A percentile compares a stretch with the other conserved stretches of the same genome.
Evolutionary conservation across 1,140 invertebrate species (phyloP).

Genomic region (Elymnias hypermnestra): DNA sequence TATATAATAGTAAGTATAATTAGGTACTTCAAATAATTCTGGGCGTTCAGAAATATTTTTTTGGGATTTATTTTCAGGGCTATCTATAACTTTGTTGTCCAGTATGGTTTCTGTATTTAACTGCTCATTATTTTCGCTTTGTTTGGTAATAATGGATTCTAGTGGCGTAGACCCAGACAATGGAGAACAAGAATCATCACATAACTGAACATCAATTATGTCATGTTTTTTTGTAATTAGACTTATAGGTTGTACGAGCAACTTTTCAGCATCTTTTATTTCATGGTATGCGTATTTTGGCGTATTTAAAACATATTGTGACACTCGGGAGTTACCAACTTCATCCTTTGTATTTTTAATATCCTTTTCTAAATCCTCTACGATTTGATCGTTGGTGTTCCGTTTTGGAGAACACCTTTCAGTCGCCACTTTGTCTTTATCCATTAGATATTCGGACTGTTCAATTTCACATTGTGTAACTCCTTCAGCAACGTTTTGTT

Average conservation of each 20-base stretch:
- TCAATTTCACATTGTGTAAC: not conserved
- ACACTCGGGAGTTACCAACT: no score
- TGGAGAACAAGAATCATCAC: not conserved
- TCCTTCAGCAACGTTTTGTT: not conserved
- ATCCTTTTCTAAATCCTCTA: no score
- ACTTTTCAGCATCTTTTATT: constrained; percentile 32
- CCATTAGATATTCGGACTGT: not conserved
- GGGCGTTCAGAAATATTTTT: no score
- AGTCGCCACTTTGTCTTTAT: not conserved
- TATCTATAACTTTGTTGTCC: no score
- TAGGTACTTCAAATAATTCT: constrained; percentile 1
- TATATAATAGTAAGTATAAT: not conserved
- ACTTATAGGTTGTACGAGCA: constrained; percentile 10
- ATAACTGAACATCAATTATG: not conserved
- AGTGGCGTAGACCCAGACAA: no score
- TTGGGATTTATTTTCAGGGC: no score
- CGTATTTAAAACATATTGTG: no score
- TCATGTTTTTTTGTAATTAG: not conserved
- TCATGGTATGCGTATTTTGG: constrained; percentile 29
- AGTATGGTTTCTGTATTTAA: not conserved
- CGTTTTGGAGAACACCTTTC: not conserved
- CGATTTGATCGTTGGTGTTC: no score
- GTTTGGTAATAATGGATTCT: no score
- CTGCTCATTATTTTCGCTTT: no score
- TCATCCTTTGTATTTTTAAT: constrained; percentile 15